Percentiles rank a stretch among this genome's conserved stretches.
These are phyloP conservation scores for Achlya flavicornis DNA, from an alignment of 2,888 invertebrate species.

Conservation along the genomic window DNA sequence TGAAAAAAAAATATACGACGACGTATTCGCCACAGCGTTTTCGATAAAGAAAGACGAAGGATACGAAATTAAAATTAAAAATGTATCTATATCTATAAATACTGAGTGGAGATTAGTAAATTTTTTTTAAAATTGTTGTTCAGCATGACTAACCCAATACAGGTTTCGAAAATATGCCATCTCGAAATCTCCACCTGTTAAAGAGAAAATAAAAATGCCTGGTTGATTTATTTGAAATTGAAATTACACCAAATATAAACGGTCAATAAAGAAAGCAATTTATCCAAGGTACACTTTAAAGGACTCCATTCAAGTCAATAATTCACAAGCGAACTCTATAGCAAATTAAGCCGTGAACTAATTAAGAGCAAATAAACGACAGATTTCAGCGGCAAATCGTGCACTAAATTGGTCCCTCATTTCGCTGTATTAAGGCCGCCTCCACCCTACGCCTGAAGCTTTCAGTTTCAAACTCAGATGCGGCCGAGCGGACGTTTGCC, in stretches of 20 bases:
- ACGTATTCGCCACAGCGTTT: too few species aligned
- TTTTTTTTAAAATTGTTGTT: too few species aligned
- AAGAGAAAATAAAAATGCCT: too few species aligned
- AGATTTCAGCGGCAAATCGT: slow-evolving; percentile 4
- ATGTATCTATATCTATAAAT: too few species aligned
- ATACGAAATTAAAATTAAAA: too few species aligned
- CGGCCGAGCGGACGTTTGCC: slow-evolving; percentile 48
- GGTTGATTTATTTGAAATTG: too few species aligned
- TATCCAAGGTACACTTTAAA: not conserved
- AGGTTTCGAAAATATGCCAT: too few species aligned
- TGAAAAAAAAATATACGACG: too few species aligned
- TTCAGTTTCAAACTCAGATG: slow-evolving; percentile 40
- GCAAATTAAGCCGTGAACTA: not conserved
- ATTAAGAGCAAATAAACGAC: not conserved
- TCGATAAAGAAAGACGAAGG: too few species aligned
- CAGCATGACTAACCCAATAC: too few species aligned
- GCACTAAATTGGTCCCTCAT: slow-evolving; percentile 1
- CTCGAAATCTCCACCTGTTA: too few species aligned
- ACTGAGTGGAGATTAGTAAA: too few species aligned
- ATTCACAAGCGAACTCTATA: not conserved
- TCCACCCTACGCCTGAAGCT: slow-evolving; percentile 38
- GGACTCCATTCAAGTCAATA: not conserved
- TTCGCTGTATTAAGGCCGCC: not conserved
- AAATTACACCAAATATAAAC: not conserved
- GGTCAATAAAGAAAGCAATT: not conserved